These are phyloP conservation scores for Lophura nycthemera DNA, from an alignment of 2,113 vertebrate species.

Conservation along the genomic window DNA sequence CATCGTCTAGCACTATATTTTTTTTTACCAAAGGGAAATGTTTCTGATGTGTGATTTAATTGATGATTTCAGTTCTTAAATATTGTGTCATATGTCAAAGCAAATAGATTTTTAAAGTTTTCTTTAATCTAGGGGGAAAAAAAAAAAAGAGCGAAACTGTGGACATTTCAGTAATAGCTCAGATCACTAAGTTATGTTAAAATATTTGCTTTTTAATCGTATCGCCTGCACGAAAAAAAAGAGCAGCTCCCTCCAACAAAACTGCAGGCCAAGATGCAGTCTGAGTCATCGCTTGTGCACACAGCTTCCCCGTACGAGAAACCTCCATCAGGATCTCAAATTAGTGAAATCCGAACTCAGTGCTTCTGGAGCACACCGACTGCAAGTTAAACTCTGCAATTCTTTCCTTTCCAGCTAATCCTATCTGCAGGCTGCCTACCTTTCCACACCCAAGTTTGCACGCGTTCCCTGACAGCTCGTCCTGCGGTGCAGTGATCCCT, in stretches of 20 bases:
- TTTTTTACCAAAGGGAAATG: conserved; percentile 74
- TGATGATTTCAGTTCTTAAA: conserved; percentile 76
- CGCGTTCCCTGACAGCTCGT: background rate
- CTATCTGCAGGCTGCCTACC: background rate
- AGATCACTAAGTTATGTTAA: conserved; percentile 71
- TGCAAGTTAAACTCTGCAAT: no score
- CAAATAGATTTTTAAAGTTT: conserved; percentile 79
- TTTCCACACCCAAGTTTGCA: background rate
- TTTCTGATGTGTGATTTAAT: conserved; percentile 73
- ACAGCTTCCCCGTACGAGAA: conserved; percentile 27
- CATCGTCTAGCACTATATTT: conserved; percentile 69
- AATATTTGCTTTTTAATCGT: conserved; percentile 79
- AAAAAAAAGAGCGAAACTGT: conserved; percentile 75
- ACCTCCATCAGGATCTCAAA: conserved; percentile 57
- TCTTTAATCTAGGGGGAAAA: conserved; percentile 72
- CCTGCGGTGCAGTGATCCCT: background rate
- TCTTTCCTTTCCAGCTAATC: conserved; percentile 35
- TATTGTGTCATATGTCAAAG: conserved; percentile 74
- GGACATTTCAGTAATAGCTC: conserved; percentile 77
- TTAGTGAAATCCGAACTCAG: conserved; percentile 48
- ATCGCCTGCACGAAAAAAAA: conserved; percentile 33
- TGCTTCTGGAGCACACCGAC: background rate
- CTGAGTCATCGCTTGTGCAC: conserved; percentile 66
- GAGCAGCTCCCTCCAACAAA: conserved; percentile 73
- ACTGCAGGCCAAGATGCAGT: conserved; percentile 72